A percentile compares a stretch with the other conserved stretches of the same genome.
phyloP scores from a whole-genome alignment of 2,113 vertebrate species.

The Meleagris gallopavo region DNA sequence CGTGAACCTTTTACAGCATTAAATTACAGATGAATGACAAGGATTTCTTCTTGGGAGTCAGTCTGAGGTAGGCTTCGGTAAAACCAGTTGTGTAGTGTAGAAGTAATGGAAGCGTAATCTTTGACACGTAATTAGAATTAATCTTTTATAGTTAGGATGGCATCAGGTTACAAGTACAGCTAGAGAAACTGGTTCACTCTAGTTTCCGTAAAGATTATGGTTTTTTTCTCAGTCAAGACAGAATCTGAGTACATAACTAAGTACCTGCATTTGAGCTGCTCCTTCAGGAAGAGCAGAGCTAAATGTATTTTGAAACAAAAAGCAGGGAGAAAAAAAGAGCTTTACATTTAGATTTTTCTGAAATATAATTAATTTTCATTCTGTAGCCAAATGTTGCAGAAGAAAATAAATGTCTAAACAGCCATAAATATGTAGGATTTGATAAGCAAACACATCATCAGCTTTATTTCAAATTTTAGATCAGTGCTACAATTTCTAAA shows the following conservation, averaged over 20 bases:
- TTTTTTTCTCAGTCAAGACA: background rate
- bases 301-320: background rate
- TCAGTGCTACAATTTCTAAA: background rate
- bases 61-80: background rate
- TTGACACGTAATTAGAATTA: constrained; percentile 25
- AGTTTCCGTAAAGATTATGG: background rate
- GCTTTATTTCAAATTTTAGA: background rate
- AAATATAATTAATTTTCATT: background rate
- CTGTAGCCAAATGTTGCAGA: background rate
- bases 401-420: background rate
- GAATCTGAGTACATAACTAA: background rate
- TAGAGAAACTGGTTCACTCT: background rate
- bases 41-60: background rate
- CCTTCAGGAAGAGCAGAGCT: background rate
- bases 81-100: background rate
- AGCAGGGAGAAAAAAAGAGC: background rate
- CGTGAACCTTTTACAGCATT: background rate
- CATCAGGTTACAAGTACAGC: background rate
- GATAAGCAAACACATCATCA: background rate
- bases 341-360: background rate
- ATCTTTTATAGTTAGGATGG: constrained; percentile 3
- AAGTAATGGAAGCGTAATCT: background rate
- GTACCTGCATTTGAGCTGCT: background rate
- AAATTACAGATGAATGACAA: background rate
- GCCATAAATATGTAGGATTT: background rate